Evolutionary conservation across 64 coral and sea anemone genomes (phyloP).

Genomic region (Montipora cactus): DNA sequence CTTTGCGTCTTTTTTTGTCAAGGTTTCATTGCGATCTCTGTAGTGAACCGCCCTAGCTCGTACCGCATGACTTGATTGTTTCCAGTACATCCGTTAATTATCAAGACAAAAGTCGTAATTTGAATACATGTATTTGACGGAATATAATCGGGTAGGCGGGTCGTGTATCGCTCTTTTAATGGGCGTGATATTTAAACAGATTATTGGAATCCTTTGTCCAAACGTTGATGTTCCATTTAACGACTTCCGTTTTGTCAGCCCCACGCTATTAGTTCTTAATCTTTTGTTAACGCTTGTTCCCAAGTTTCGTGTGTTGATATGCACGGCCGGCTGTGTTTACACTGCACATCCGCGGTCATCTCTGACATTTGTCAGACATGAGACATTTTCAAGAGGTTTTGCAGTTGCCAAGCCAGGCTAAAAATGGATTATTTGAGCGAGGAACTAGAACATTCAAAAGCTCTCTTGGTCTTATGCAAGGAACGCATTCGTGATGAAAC

Average conservation of each 20-base stretch:
- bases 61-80: too few species aligned
- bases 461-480: neutral
- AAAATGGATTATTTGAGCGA: conserved; percentile 32
- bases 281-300: neutral
- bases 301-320: neutral
- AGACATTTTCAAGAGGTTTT: conserved; percentile 40
- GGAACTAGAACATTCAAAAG: neutral
- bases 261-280: conserved; percentile 15
- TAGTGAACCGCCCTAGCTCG: too few species aligned
- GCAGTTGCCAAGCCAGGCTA: neutral
- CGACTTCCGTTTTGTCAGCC: conserved; percentile 33
- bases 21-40: too few species aligned
- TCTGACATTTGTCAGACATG: conserved; percentile 36
- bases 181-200: conserved; percentile 52
- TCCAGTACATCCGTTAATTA: neutral
- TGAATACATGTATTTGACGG: neutral
- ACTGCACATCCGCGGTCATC: neutral
- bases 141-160: conserved; percentile 7
- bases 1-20: too few species aligned
- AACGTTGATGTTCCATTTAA: conserved; percentile 17
- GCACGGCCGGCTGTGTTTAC: neutral
- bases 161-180: neutral
- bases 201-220: conserved; percentile 6
- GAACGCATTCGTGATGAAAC: conserved; percentile 21
- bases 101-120: neutral